Base-by-base conservation (phyloP, 2,113 vertebrate genomes). In the Alces alces region DNA sequence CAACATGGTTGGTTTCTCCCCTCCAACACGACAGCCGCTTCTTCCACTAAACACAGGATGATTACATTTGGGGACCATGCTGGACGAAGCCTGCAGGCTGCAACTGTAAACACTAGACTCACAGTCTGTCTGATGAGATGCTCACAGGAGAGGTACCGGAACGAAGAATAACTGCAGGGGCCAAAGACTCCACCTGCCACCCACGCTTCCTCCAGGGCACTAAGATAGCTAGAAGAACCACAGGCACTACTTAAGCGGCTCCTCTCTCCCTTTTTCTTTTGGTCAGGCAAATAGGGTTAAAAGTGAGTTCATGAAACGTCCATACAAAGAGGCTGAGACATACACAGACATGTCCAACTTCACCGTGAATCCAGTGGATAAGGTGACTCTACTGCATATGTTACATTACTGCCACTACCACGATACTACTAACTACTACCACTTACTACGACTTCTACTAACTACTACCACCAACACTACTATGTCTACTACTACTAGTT, bases 281-380 rank as follows among this genome's bases (percentile, higher is more conserved):
- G 39, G 60, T 43, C 79, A 92, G 66, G 27, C 43, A 78, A 30
- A 80, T 47, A 70, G 2, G 76, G 55, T 84, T 86, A 92, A 39
- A 95, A n/a, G 27, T 73, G 47, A 96, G 47, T 30, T 97, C 55
- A 86, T 58, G 84, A 95, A 66, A 95, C 16, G 23, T 57, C 90
- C 9, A 14, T 3, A 84, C 54, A 45, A 64, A n/a, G 8, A 97
- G 23, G 27, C 27, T 86, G 39, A 23, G 52, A 45, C 2, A 16
- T 45, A 50, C 21, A 82, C 3, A 4, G 36, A 27, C 21, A 28
- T 6, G 9, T 45, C 91, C 25, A 66, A 66, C 15, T 92, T 79
- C 33, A 86, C 50, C 6, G 0, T 47, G 64, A 92, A 84, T 19
- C 92, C 7, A 36, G 21, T 33, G 19, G 21, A 30, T 19, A n/a